Conservation (phyloP, 2,797 vertebrate genomes). For the Taenioides sp. region DNA sequence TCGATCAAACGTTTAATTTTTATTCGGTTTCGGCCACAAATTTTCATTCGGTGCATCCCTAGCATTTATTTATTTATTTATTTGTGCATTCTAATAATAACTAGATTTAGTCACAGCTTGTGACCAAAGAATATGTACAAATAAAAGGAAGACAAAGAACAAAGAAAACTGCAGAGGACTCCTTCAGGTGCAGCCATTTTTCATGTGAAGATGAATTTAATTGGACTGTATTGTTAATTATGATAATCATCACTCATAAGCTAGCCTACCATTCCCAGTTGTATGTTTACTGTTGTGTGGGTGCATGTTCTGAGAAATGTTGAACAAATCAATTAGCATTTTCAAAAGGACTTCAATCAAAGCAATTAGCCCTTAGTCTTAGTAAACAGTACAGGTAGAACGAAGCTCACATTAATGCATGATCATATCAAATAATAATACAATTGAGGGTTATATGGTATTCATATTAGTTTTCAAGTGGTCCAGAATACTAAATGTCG, state of each 20-base stretch:
- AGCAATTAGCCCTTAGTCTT: neutral
- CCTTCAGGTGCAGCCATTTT: constrained; percentile 3
- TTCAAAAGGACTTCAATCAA: constrained; percentile 5
- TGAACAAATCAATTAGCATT: constrained; percentile 11
- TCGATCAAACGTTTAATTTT: too few relatives aligned
- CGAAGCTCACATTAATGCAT: neutral
- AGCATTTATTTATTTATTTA: too few relatives aligned
- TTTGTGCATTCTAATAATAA: too few relatives aligned
- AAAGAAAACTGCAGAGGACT: neutral
- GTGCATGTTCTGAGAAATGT: neutral
- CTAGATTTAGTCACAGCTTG: too few relatives aligned
- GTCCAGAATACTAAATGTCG: neutral
- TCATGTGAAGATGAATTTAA: neutral
- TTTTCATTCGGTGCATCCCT: too few relatives aligned
- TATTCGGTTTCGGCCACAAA: too few relatives aligned
- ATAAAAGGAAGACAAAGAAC: neutral
- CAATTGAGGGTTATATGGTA: neutral
- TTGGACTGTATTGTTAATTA: constrained; percentile 2
- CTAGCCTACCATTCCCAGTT: constrained; percentile 4
- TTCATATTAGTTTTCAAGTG: neutral
- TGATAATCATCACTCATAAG: constrained; percentile 5
- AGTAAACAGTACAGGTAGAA: neutral
- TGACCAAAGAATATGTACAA: neutral
- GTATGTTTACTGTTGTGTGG: neutral
- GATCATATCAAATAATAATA: neutral